Base-by-base conservation (phyloP, 2,797 vertebrate genomes). In the Manis crassicaudata region DNA sequence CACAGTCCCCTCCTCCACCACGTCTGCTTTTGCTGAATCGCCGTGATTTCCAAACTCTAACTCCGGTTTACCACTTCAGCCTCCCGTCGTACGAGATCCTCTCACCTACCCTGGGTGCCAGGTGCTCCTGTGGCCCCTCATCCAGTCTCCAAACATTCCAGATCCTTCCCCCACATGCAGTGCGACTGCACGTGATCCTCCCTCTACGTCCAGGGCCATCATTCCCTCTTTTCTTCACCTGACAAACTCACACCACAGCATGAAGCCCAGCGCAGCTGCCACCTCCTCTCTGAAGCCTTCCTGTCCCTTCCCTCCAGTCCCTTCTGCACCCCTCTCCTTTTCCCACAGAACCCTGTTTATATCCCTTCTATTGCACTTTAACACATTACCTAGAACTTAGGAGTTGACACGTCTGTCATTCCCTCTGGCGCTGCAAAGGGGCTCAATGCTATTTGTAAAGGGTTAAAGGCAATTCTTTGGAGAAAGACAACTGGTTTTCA, bases 261-360 rank as follows among this genome's bases (percentile, higher is more conserved):
- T 40, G 20, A 90, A 85, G 73, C 43, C 72, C 63, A 83, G 32
- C 23, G 92, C 32, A n/a, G 6, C 14, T 12, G 43, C 60, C 52
- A 27, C 29, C 25, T 37, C 35, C 1, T 73, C 4, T 65, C 21
- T 37, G 54, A 12, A 63, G 18, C 5, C 21, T 46, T 50, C n/a
- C 32, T 16, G 14, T 72, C 16, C n/a, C 40, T 35, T 65, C 10
- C 29, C 40, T 46, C 23, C 3, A 18, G 16, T 5, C 7, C 23
- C 9, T 12, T 11, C 18, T 25, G 10, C 27, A 5, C 6, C 2
- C 6, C 3, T 29, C 9, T 58, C 0, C 0, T 56, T 25, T 65
- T 72, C 10, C 23, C 37, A 25, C 16, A 46, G n/a, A 83, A 56
- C 32, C 17, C 29, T 52, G 21, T 58, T 67, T 21, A 3, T 40